phyloP scores from a whole-genome alignment of 92 coral and sea anemone genomes.

The Parazoanthus darwini region DNA sequence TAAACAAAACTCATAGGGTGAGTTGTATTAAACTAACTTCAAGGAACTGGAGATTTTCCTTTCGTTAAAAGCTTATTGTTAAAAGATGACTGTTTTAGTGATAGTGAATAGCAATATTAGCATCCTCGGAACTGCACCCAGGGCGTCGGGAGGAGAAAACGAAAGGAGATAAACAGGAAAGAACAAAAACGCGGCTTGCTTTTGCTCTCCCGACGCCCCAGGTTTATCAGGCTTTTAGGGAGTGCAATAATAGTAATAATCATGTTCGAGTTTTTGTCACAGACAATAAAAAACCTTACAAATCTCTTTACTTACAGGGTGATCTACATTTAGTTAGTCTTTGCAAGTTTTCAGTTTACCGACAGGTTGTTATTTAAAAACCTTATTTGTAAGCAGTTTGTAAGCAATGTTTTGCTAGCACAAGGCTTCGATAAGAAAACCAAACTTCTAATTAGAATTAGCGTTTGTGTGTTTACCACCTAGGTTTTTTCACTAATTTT shows the following conservation, averaged over 20 bases:
- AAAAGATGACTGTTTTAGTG: background rate
- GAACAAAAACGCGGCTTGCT: no score
- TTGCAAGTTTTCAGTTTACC: background rate
- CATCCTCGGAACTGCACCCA: no score
- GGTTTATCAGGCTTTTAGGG: no score
- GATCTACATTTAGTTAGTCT: background rate
- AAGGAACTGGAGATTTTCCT: background rate
- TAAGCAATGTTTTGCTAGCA: background rate
- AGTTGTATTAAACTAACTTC: background rate
- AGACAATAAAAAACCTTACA: background rate
- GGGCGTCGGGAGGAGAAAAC: no score
- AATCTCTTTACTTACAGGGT: background rate
- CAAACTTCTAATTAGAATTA: background rate
- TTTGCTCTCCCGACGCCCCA: no score
- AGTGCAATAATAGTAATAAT: background rate
- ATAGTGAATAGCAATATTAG: background rate
- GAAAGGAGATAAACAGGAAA: no score
- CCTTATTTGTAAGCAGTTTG: background rate
- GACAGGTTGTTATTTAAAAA: background rate
- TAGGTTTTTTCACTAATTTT: background rate
- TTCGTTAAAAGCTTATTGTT: background rate
- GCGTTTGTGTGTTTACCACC: constrained; percentile 1
- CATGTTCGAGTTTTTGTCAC: background rate
- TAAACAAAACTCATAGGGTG: background rate
- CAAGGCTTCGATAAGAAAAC: background rate